Conservation (phyloP, 2,797 vertebrate species). For the Chaenodraco wilsoni region DNA sequence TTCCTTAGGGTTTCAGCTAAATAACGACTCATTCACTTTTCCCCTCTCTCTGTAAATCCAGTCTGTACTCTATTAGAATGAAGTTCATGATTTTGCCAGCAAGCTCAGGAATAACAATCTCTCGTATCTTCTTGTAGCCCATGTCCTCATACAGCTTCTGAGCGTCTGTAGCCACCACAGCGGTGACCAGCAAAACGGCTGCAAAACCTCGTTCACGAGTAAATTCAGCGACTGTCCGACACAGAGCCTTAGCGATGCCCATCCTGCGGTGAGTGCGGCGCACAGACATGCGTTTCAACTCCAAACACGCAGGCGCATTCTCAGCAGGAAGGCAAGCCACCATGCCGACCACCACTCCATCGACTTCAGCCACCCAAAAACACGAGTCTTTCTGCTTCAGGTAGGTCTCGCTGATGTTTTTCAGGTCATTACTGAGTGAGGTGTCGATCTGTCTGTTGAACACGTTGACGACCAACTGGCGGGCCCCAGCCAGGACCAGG, state of each 20-base stretch:
- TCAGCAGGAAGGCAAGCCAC: slow-evolving; percentile 74
- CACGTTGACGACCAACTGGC: slow-evolving; percentile 73
- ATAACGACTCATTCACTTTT: slow-evolving; percentile 16
- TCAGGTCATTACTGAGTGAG: slow-evolving; percentile 79
- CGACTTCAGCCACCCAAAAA: slow-evolving; percentile 87
- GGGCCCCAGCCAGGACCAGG: slow-evolving; percentile 77
- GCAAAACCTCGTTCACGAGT: slow-evolving; percentile 73
- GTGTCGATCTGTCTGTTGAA: slow-evolving; percentile 81
- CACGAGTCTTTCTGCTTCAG: slow-evolving; percentile 68
- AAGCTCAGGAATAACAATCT: slow-evolving; percentile 66
- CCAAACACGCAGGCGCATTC: slow-evolving; percentile 58
- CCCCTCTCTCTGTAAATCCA: slow-evolving; percentile 63
- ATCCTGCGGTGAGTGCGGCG: slow-evolving; percentile 77
- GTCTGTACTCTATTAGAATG: slow-evolving; percentile 82
- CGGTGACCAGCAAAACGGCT: slow-evolving; percentile 81
- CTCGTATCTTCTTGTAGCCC: slow-evolving; percentile 78
- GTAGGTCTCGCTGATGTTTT: slow-evolving; percentile 71
- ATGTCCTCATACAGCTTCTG: slow-evolving; percentile 85
- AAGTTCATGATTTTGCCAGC: slow-evolving; percentile 77
- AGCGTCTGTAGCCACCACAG: slow-evolving; percentile 84
- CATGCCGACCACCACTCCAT: slow-evolving; percentile 80
- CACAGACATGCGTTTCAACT: slow-evolving; percentile 86
- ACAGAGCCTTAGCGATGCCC: slow-evolving; percentile 84
- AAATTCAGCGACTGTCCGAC: slow-evolving; percentile 80
- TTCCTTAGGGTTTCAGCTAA: neutral